Base-by-base conservation (phyloP, 1,140 invertebrate genomes). In the Globodera ellingtonae region DNA sequence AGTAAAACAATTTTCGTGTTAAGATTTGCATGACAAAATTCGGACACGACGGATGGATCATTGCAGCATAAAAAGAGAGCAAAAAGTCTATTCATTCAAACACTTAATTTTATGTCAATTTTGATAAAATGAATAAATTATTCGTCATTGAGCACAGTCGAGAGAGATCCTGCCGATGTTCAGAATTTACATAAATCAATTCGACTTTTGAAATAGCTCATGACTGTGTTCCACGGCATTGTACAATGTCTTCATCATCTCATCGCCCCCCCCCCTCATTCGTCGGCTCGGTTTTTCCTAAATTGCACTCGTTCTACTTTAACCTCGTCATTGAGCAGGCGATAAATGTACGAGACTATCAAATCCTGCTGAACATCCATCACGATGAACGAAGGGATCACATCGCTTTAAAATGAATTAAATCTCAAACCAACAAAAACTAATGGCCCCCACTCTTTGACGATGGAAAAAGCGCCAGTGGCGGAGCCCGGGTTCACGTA, bases 401-500 rank as follows among this genome's bases (percentile, higher is more conserved):
- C 93, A 83, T 93, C 92, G 80, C 95, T 97, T 90, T 80, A 93
- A 67, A 78, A 79, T 74, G 8, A 7, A 69, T 74, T 79, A 59
- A 59, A 59, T 6, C 10, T 67, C 72, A 72, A 62, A 92, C 5
- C 46, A 76, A 59, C 18, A 46, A 46, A 48, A 65, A 66, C 6
- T 1, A 67, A 7, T 46, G 47, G 72, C 67, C 78, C 79, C 56
- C 18, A 85, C 83, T 88, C 80, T 18, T 78, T 73, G 21, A 75
- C 62, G 52, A 85, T 65, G 15, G 86, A 81, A 87, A 96, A 99
- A 21, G 98, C 96, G 67, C 98, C 98, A 79, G 98, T 99, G 7
- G 96, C 97, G 66, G 96, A 98, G 24, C 98, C 98, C 72, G 98
- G 98, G 91, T 99, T 99, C 66, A 99, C 98, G 90, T 96, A 99